These are phyloP conservation scores for Etheostoma nigrum DNA, from an alignment of 2,797 vertebrate species.

Conservation along the genomic window DNA sequence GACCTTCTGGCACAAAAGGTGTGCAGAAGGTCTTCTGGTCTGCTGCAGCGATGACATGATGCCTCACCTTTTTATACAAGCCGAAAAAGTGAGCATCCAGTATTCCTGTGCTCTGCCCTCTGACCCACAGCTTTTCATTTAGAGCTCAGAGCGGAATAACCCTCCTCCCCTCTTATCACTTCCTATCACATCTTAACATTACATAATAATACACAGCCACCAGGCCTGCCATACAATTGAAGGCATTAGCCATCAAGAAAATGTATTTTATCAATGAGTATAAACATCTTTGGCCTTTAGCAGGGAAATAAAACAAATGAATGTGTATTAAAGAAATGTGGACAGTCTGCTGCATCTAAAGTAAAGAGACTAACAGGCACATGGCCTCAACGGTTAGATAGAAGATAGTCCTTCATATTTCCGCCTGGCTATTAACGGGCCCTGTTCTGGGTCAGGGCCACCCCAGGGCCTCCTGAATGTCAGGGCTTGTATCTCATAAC, in stretches of 20 bases:
- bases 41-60: slow-evolving; percentile 9
- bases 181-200: slow-evolving; percentile 66
- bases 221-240: slow-evolving; percentile 43
- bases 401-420: slow-evolving; percentile 59
- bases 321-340: slow-evolving; percentile 17
- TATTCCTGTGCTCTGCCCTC: slow-evolving; percentile 1
- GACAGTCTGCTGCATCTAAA: slow-evolving; percentile 15
- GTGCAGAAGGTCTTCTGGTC: slow-evolving; percentile 14
- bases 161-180: slow-evolving; percentile 58
- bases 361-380: neutral
- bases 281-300: slow-evolving; percentile 39
- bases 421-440: slow-evolving; percentile 34
- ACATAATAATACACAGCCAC: slow-evolving; percentile 54
- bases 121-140: slow-evolving; percentile 28
- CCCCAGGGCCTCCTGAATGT: slow-evolving; percentile 20
- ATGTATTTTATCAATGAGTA: slow-evolving; percentile 54
- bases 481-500: slow-evolving; percentile 19
- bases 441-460: slow-evolving; percentile 34
- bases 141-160: slow-evolving; percentile 23
- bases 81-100: slow-evolving; percentile 12
- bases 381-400: slow-evolving; percentile 28
- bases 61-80: slow-evolving; percentile 27
- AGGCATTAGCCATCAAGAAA: slow-evolving; percentile 52
- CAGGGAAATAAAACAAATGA: slow-evolving; percentile 28
- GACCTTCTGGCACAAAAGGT: slow-evolving; percentile 12